Evolutionary conservation across 2,888 invertebrate species (phyloP).

Genomic region (Dione juno): DNA sequence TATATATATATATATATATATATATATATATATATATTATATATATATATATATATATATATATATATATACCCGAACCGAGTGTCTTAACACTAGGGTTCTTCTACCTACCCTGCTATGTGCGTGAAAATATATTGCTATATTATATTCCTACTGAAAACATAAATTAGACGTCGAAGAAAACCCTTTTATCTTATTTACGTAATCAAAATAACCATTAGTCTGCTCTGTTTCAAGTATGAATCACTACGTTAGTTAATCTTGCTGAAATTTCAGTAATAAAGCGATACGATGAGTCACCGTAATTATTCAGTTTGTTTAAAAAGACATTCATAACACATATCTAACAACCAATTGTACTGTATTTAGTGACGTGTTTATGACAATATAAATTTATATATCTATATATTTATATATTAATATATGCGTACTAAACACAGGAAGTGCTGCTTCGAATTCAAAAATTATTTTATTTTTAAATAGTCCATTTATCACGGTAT

Average conservation of each 20-base stretch:
- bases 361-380: background rate
- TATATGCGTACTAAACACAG: no score
- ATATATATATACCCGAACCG: no score
- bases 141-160: slow-evolving; percentile 3
- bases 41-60: no score
- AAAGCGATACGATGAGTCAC: slow-evolving; percentile 15
- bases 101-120: no score
- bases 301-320: slow-evolving; percentile 11
- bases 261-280: slow-evolving; percentile 17
- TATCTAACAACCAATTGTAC: background rate
- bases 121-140: no score
- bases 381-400: background rate
- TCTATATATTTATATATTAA: no score
- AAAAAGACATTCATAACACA: background rate
- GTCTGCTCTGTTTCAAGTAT: slow-evolving; percentile 28
- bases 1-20: no score
- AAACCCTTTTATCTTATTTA: slow-evolving; percentile 21
- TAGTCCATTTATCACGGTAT: no score
- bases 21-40: no score
- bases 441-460: no score
- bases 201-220: slow-evolving; percentile 22
- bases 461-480: no score
- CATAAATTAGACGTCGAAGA: background rate
- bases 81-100: no score
- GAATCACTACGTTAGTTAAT: slow-evolving; percentile 31